Conservation (phyloP, 2,888 invertebrate species). For the Pachydiplax longipennis region DNA sequence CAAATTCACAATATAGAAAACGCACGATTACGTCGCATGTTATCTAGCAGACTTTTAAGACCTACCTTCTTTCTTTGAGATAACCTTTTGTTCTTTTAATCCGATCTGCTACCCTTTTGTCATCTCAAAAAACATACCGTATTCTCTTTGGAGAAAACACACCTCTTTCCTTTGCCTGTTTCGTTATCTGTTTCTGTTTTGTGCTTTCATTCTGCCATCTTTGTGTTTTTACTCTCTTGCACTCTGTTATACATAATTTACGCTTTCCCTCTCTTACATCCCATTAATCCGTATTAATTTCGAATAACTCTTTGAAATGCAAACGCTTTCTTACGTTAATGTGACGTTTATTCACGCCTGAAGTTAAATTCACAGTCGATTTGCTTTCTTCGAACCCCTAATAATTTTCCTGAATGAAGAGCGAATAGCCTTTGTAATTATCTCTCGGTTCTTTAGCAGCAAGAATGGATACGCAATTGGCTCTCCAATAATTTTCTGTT, state of each 20-base stretch:
- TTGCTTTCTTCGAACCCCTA: not conserved
- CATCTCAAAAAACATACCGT: too few relatives aligned
- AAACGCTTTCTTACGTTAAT: not conserved
- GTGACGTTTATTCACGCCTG: not conserved
- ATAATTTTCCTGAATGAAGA: not conserved
- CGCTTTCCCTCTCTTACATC: not conserved
- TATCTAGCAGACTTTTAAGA: too few relatives aligned
- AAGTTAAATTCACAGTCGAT: not conserved
- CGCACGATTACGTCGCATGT: too few relatives aligned
- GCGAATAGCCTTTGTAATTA: not conserved
- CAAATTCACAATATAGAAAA: too few relatives aligned
- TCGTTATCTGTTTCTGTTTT: too few relatives aligned
- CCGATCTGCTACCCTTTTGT: too few relatives aligned
- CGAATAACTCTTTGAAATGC: not conserved
- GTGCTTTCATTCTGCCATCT: too few relatives aligned
- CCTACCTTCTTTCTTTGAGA: too few relatives aligned
- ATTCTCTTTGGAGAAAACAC: too few relatives aligned
- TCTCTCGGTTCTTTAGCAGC: not conserved
- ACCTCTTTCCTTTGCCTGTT: too few relatives aligned
- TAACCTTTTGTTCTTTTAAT: too few relatives aligned
- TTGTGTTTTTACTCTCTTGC: not conserved
- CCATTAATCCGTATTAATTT: not conserved
- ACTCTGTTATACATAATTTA: not conserved
- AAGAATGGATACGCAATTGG: not conserved
- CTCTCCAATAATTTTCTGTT: not conserved